Evolutionary conservation across 1,140 invertebrate genomes (phyloP).

Genomic region (Dreissena rostriformis): DNA sequence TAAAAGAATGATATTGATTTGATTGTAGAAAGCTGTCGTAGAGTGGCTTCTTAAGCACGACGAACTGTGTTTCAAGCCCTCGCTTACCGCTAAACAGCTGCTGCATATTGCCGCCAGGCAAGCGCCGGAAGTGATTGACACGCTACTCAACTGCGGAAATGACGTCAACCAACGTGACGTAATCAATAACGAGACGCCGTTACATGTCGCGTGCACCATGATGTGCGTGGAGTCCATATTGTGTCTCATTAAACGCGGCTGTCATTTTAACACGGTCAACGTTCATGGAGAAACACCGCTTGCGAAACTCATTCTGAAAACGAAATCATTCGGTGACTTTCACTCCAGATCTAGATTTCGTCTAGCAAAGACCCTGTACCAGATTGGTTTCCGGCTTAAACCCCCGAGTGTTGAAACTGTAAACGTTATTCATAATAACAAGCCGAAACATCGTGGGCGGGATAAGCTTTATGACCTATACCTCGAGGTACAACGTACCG

Average conservation of each 20-base stretch:
- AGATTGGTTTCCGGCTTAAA: conserved; percentile 61
- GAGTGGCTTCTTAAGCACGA: conserved; percentile 50
- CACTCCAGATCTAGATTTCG: conserved; percentile 62
- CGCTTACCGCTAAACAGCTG: conserved; percentile 54
- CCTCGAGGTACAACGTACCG: conserved; percentile 11
- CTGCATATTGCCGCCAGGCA: conserved; percentile 63
- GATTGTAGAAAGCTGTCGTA: conserved; percentile 32
- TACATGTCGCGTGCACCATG: conserved; percentile 66
- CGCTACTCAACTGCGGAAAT: conserved; percentile 58
- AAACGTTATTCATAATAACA: background rate
- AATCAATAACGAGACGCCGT: conserved; percentile 63
- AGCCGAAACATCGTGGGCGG: conserved; percentile 19
- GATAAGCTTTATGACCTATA: conserved; percentile 60
- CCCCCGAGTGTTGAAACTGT: background rate
- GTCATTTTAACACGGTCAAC: conserved; percentile 63
- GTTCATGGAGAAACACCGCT: conserved; percentile 65
- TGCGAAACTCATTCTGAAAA: conserved; percentile 65
- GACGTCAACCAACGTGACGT: conserved; percentile 66
- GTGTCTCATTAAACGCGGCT: conserved; percentile 60
- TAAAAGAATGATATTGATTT: background rate
- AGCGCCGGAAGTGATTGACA: conserved; percentile 48
- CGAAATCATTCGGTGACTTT: conserved; percentile 56
- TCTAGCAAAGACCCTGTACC: conserved; percentile 62
- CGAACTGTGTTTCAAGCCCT: conserved; percentile 43
- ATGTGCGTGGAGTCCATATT: conserved; percentile 55